These are phyloP conservation scores for Aphaenogaster rudis DNA, from an alignment of 1,140 invertebrate genomes.

Conservation along the genomic window DNA sequence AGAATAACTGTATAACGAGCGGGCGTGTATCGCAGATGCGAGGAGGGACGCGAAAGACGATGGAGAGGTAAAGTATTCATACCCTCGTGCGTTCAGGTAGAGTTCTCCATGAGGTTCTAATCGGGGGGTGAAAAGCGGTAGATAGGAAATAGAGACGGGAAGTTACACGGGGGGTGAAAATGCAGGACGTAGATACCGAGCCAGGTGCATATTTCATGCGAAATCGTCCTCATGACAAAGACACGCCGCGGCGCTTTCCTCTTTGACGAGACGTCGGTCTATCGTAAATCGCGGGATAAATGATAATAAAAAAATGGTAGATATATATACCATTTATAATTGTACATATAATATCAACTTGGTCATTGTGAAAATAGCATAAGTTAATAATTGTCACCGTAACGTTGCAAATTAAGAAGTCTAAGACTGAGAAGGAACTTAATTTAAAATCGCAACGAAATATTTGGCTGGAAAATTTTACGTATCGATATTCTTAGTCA, in stretches of 20 bases:
- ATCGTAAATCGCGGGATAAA: neutral
- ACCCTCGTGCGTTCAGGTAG: constrained; percentile 39
- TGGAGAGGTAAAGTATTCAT: constrained; percentile 67
- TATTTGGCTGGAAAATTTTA: neutral
- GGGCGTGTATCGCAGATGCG: neutral
- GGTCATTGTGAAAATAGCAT: neutral
- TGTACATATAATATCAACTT: neutral
- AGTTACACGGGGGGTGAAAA: constrained; percentile 18
- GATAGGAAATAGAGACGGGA: neutral
- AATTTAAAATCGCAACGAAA: neutral
- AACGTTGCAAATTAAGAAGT: neutral
- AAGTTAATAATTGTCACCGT: neutral
- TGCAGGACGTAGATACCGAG: constrained; percentile 13
- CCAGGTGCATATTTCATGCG: constrained; percentile 72
- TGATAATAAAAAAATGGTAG: neutral
- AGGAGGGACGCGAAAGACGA: constrained; percentile 7
- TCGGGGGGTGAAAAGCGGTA: neutral
- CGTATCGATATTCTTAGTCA: neutral
- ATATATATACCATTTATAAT: neutral
- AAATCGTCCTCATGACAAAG: constrained; percentile 65
- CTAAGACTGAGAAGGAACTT: neutral
- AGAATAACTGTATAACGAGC: neutral
- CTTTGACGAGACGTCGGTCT: constrained; percentile 45
- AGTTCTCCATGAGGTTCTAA: constrained; percentile 32
- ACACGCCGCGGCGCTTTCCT: constrained; percentile 54